phyloP scores from a whole-genome alignment of 2,113 vertebrate species.

The Edolisoma coerulescens region DNA sequence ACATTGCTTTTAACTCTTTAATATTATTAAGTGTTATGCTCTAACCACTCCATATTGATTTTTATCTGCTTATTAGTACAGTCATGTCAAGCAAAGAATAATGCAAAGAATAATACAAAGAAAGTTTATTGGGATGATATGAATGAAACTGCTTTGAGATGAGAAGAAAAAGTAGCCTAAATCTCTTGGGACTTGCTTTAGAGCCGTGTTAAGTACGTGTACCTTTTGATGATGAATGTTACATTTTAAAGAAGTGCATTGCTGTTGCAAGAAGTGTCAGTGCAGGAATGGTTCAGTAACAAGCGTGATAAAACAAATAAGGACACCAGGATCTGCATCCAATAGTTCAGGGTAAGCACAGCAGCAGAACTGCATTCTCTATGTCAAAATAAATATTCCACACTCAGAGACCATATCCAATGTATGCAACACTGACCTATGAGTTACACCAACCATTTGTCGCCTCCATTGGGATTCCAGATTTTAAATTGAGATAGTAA shows the following conservation, averaged over 20 bases:
- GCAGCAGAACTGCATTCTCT: not conserved
- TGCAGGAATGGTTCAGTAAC: not conserved
- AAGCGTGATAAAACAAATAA: not conserved
- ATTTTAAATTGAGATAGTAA: not conserved
- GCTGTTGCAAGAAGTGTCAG: not conserved
- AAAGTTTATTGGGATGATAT: not conserved
- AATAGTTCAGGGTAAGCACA: not conserved
- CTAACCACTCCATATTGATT: not conserved
- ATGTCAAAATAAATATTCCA: not conserved
- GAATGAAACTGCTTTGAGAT: not conserved
- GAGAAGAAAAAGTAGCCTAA: not conserved
- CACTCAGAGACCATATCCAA: fast-evolving
- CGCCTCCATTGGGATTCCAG: not conserved
- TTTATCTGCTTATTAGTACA: not conserved
- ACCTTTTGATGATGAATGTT: not conserved
- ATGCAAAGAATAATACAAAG: not conserved
- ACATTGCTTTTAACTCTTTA: not conserved
- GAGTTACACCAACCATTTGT: not conserved
- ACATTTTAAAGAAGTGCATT: not conserved
- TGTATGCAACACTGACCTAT: not conserved
- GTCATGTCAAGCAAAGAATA: not conserved
- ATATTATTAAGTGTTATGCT: not conserved
- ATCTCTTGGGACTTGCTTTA: not conserved
- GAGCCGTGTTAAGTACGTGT: not conserved
- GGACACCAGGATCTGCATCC: not conserved